phyloP scores from a whole-genome alignment of 2,797 vertebrate genomes.

The Sphenodon punctatus region DNA sequence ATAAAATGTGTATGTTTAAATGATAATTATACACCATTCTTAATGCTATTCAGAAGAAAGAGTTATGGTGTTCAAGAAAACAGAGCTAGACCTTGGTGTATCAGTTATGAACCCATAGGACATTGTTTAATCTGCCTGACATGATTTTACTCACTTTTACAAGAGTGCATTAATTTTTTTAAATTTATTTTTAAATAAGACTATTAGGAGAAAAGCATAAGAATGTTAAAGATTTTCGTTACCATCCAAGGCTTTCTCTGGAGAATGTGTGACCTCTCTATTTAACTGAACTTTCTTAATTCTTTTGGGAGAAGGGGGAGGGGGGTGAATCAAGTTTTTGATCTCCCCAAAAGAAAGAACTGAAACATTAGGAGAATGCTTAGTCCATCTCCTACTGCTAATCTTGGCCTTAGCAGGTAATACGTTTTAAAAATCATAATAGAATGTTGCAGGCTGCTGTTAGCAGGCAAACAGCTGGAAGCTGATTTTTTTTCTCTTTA shows the following conservation, averaged over 20 bases:
- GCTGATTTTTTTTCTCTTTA: neutral
- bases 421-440: slow-evolving; percentile 23
- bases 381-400: neutral
- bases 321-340: neutral
- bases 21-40: neutral
- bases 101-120: slow-evolving; percentile 1
- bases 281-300: slow-evolving; percentile 36
- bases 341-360: neutral
- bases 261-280: neutral
- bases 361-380: neutral
- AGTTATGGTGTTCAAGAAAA: neutral
- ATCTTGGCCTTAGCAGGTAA: neutral
- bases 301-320: slow-evolving; percentile 23
- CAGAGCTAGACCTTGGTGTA: neutral
- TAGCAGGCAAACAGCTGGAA: slow-evolving; percentile 31
- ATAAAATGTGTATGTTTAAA: neutral
- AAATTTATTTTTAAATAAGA: neutral
- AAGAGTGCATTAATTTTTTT: neutral
- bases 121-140: slow-evolving; percentile 1
- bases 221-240: slow-evolving; percentile 45
- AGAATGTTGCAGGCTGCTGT: neutral
- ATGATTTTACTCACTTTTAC: neutral
- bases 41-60: neutral
- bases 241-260: neutral
- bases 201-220: slow-evolving; percentile 33